Conservation (phyloP, 2,797 vertebrate genomes). For the Threskiornis aethiopicus region DNA sequence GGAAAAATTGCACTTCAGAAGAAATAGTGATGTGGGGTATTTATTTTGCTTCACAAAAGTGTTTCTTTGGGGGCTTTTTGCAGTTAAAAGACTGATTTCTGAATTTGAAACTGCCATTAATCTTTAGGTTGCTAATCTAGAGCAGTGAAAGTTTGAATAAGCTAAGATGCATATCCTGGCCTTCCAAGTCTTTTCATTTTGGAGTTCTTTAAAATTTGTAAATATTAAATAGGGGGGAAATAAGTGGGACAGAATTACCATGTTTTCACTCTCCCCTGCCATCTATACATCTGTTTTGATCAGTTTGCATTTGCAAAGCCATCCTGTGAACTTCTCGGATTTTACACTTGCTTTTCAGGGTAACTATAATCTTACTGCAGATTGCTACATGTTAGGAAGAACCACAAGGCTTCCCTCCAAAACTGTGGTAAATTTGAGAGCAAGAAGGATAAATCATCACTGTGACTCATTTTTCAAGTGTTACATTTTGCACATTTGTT, state of each 20-base stretch:
- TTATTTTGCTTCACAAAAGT: background rate
- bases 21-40: background rate
- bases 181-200: background rate
- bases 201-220: background rate
- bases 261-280: background rate
- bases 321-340: background rate
- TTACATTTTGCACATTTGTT: background rate
- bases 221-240: background rate
- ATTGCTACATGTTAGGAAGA: background rate
- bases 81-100: background rate
- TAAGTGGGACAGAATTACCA: background rate
- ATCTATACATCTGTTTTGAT: background rate
- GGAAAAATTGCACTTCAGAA: background rate
- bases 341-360: background rate
- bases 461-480: background rate
- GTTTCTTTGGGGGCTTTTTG: background rate
- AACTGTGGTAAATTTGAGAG: background rate
- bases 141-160: background rate
- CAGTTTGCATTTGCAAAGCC: background rate
- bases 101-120: background rate
- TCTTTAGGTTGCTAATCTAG: background rate
- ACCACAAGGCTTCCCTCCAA: background rate
- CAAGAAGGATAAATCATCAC: background rate
- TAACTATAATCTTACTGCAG: background rate
- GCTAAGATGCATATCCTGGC: background rate